phyloP scores from a whole-genome alignment of 2,113 vertebrate genomes.

The Cheirogaleus medius region DNA sequence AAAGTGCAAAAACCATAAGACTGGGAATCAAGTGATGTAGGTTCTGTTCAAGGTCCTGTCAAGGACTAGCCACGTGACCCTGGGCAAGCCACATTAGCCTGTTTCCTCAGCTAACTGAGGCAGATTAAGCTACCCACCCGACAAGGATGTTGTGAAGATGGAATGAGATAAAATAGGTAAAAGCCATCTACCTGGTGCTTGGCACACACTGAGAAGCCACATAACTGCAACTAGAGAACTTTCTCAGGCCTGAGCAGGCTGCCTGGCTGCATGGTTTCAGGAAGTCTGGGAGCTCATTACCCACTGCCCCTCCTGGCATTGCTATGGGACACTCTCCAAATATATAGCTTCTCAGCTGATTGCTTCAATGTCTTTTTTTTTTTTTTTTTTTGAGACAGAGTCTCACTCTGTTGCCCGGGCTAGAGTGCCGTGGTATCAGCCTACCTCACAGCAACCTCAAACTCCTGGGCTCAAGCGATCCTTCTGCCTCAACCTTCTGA shows the following conservation, averaged over 20 bases:
- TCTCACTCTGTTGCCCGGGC: no score
- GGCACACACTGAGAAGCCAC: not conserved
- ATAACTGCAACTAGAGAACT: not conserved
- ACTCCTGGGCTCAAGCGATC: no score
- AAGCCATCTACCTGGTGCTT: not conserved
- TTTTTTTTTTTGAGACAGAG: no score
- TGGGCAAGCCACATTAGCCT: not conserved
- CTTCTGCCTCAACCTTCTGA: no score
- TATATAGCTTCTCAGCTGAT: not conserved
- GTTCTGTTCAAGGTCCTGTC: not conserved
- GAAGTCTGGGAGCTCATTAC: not conserved
- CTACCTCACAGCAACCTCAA: no score
- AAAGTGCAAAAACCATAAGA: not conserved
- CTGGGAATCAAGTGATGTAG: not conserved
- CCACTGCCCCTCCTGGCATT: not conserved
- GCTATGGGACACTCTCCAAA: fast-evolving
- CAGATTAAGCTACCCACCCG: not conserved
- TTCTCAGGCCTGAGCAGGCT: not conserved
- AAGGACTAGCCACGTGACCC: not conserved
- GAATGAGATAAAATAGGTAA: not conserved
- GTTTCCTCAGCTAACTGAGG: not conserved
- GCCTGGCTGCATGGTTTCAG: not conserved
- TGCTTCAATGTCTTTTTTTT: not conserved
- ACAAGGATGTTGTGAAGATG: not conserved
- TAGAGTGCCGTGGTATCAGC: no score